Evolutionary conservation across 2,113 vertebrate genomes (phyloP).

Genomic region (Engystomops pustulosus): DNA sequence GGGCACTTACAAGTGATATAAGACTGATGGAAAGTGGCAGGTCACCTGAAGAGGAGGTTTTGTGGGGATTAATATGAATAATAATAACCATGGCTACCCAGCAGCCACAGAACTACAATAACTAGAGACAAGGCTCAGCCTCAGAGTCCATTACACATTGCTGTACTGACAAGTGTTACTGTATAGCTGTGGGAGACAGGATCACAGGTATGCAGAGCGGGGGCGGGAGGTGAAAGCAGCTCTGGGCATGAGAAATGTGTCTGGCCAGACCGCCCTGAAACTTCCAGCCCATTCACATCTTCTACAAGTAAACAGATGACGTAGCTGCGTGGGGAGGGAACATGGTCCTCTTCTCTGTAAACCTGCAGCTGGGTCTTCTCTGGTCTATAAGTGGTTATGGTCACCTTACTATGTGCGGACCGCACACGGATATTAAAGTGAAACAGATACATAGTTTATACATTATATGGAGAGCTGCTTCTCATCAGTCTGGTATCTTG

Average conservation of each 20-base stretch:
- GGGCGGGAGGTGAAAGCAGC: not conserved
- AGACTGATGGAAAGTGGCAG: not conserved
- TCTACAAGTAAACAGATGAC: slow-evolving; percentile 48
- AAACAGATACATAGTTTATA: no score
- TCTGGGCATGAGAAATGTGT: slow-evolving; percentile 5
- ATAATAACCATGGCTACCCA: no score
- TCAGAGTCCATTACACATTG: not conserved
- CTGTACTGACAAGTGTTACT: slow-evolving; percentile 11
- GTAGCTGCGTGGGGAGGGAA: not conserved
- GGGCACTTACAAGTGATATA: not conserved
- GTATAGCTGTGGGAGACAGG: slow-evolving; percentile 1
- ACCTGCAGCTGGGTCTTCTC: not conserved
- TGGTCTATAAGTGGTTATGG: no score
- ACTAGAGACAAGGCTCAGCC: not conserved
- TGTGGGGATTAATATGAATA: no score
- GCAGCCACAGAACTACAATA: not conserved
- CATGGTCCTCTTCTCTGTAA: not conserved
- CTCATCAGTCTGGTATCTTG: no score
- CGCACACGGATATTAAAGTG: no score
- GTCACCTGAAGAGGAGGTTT: not conserved
- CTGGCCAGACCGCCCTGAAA: slow-evolving; percentile 23
- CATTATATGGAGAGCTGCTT: no score
- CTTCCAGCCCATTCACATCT: slow-evolving; percentile 6
- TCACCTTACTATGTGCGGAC: no score
- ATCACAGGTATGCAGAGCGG: not conserved